phyloP scores from a whole-genome alignment of 92 coral and sea anemone species.

The Siderastrea siderea region DNA sequence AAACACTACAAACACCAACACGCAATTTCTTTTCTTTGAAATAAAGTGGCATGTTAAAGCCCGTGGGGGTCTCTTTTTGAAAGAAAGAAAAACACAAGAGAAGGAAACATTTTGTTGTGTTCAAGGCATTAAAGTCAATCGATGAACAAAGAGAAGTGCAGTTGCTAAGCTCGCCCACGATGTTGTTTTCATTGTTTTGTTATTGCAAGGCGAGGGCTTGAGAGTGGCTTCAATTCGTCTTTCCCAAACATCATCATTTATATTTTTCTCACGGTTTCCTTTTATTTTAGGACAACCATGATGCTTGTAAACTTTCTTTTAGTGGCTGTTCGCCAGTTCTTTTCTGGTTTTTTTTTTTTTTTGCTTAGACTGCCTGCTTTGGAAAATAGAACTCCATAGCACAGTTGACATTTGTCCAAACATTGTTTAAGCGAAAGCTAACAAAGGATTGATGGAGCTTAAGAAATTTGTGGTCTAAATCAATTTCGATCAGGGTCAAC shows the following conservation, averaged over 20 bases:
- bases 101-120: not conserved
- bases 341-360: no score
- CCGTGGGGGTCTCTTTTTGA: not conserved
- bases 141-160: not conserved
- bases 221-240: slow-evolving; percentile 13
- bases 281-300: slow-evolving; percentile 13
- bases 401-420: no score
- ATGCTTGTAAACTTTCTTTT: not conserved
- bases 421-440: no score
- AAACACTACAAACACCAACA: not conserved
- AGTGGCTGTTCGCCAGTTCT: not conserved
- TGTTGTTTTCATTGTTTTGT: not conserved
- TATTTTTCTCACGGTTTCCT: slow-evolving; percentile 18
- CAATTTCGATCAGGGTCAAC: no score
- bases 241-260: slow-evolving; percentile 8
- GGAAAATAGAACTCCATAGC: no score
- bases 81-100: not conserved
- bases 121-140: not conserved
- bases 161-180: not conserved
- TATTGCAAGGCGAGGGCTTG: not conserved
- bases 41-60: not conserved
- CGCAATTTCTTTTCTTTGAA: not conserved
- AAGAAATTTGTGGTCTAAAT: no score
- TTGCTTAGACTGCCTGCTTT: no score
- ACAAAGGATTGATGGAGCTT: no score